Evolutionary conservation across 2,888 invertebrate species (phyloP), one percentile per base, ranked within the genome.

Genomic region (Slavum lentiscoides): DNA sequence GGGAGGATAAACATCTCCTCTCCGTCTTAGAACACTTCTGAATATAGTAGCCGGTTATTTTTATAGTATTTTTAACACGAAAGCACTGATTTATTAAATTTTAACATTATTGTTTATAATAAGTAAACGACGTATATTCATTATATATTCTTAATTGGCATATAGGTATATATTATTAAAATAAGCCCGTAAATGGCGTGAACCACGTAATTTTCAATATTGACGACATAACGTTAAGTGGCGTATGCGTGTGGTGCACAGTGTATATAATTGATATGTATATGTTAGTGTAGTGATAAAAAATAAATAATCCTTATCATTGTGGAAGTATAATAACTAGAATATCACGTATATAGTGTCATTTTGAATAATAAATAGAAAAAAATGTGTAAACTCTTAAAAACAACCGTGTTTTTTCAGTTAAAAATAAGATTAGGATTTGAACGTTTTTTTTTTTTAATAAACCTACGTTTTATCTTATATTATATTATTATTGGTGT

Each of bases 221-320:
- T 39, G 19, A 64, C 39, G 64, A 21, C 15, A 21, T 59, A 21
- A 66, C 17, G 23, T 55, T 74, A 39, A 37, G 66, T 53, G 62
- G 15, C 9, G 17, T 37, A 21, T 64, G 69, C 37, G 64, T 55
- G 37, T 43, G 43, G 7, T 43, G 30, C 4, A 2, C 30, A 30
- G 30, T 30, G 30, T 2, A 43, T 9, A 43, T 43, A 43, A 43
- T 43, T 43, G 8, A 43, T n/a, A 13, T 43, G 9, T 43, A 9
- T 9, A 1, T 19, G 3, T 37, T 11, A n/a, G 15, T 64, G 43
- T 17, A 30, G n/a, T 39, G 30, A 74, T 74, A 74, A 62, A 53
- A 72, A 19, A 62, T 15, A 55, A 39, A 55, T 37, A 9, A 58
- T 75, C 39, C 17, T 75, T 23, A 67, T 75, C 58, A 19, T 23